Base-by-base conservation (phyloP, 1,140 invertebrate genomes). In the Capitella teleta region DNA sequence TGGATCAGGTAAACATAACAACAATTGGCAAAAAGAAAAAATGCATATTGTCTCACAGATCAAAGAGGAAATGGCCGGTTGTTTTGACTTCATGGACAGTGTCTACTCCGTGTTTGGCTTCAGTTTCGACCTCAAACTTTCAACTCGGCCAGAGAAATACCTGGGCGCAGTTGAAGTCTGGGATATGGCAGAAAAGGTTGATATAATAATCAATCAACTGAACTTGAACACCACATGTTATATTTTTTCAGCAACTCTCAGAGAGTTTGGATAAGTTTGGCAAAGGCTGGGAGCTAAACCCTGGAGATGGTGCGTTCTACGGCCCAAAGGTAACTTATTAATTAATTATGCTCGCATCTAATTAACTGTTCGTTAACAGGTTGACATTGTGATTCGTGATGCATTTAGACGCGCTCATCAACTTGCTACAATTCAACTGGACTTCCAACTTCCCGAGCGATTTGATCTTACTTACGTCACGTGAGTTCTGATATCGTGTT, bases 351-450 rank as follows among this genome's bases (percentile, higher is more conserved):
- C 8, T 45, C 23, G 14, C n/a, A n/a, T n/a, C n/a, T n/a, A n/a
- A n/a, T n/a, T n/a, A n/a, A n/a, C n/a, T n/a, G n/a, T n/a, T n/a
- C n/a, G n/a, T n/a, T n/a, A n/a, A n/a, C 43, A 77, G 78, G 98
- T 99, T 63, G 95, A 99, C 73, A 97, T 99, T 63, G 95, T 88
- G 0, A 90, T 99, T 56, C 81, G 79, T 68, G 96, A 99, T 75
- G 95, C 95, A 0, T 70, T 98, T 37, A 82, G 81, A 57, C 76
- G 95, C 32, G 73, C 82, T 0, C 85, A 89, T 75, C 95, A 99
- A 64, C 97, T 92, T 68, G 95, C 92, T 32, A 99, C 95, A 5
- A 96, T 99, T 65, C 95, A 99, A 67, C 73, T 99, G 18, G 95
- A 99, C 74, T 99, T 99, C 74, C 94, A 98, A 64, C 74, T 98